Base-by-base conservation (phyloP, 2,797 vertebrate species). In the Fringilla coelebs region DNA sequence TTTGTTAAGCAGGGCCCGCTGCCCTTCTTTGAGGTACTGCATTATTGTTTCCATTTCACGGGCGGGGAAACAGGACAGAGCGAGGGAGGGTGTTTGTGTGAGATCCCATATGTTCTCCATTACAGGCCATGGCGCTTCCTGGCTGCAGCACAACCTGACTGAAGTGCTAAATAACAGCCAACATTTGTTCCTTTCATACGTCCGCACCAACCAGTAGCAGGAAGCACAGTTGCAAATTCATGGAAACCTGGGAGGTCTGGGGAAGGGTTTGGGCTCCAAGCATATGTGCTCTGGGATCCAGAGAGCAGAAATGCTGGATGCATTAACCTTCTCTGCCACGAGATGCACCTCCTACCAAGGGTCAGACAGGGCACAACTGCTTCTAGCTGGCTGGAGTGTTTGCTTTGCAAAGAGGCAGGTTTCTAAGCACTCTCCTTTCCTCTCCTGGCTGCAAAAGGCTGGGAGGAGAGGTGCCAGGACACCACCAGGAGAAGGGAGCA, bases 101-200 rank as follows among this genome's bases (percentile, higher is more conserved):
- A 52, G 67, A 88, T 63, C 80, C 74, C 94, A 91, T 63, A 49
- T 91, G 89, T 86, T 96, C 94, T 73, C 67, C 78, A 90, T 96
- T 91, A 94, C 1, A 1, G 92, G 58, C 57, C 71, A n/a, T 9
- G 21, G 73, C 1, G 1, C 73, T 89, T 94, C 85, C 87, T 88
- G 93, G 85, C 96, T 89, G 79, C 83, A 51, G 73, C 85, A 80
- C 0, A 2, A 86, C 87, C 89, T 62, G 70, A 54, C 85, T 76
- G 40, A 81, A 96, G 94, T 36, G 63, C 91, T 86, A 86, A 95
- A 86, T 45, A 92, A 74, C 71, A 86, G 76, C 76, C 82, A 84
- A 31, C 60, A 21, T 90, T 94, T 91, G 87, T 81, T 94, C 85
- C 32, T 76, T 72, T 88, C 45, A 19, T 83, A 62, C 0, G 0